Base-by-base conservation (phyloP, 1,140 invertebrate genomes). In the Cotesia typhae region DNA sequence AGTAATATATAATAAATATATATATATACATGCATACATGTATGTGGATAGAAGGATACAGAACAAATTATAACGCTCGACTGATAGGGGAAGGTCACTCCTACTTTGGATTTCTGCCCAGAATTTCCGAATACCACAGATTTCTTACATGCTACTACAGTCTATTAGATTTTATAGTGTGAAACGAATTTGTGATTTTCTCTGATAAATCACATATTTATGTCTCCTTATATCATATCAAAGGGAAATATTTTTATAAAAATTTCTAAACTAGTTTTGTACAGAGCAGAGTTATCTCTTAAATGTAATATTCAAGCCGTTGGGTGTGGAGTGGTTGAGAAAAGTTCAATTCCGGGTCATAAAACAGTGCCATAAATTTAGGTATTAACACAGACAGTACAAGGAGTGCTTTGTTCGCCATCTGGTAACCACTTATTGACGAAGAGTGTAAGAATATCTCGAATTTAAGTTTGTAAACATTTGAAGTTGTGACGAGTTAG, bases 21-120 rank as follows among this genome's bases (percentile, higher is more conserved):
- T 14, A 66, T 12, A 51, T n/a, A 47, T 55, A 36, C 10, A 4
- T 14, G 36, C 51, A 36, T 47, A 47, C 41, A 47, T 7, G 41
- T 47, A 47, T 47, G 10, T 10, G 41, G 6, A 47, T 47, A 47
- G 2, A 38, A 20, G 59, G 61, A 41, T 73, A 75, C 70, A 80
- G 81, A 82, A 83, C 77, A 81, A 81, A 83, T 84, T 83, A 84
- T 84, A 84, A 84, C 81, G 82, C 79, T 81, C 74, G 74, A 79
- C 38, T 78, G 80, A 78, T 72, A 81, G 76, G 82, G 81, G 81
- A 57, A 66, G 37, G 47, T 68, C 71, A 68, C 36, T 70, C 55
- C 61, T 71, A 66, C 53, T 20, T 37, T 20, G 14, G 47, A 72
- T 75, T 59, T 41, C 59, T 36, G 38, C 55, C 60, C 28, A 70